These are phyloP conservation scores for Erynnis tages DNA, from an alignment of 2,888 invertebrate species.

Conservation along the genomic window DNA sequence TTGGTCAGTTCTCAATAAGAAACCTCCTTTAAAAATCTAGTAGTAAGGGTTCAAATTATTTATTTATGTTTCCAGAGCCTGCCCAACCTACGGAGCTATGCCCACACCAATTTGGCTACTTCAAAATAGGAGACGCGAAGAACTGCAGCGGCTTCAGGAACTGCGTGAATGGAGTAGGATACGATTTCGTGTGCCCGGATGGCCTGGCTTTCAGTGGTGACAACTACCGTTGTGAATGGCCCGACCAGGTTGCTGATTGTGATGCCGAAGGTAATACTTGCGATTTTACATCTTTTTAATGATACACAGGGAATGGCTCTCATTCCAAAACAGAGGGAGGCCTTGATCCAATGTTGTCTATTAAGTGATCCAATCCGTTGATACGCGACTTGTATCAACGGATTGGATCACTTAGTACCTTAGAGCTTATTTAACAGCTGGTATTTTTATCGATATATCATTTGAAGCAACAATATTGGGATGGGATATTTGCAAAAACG, in stretches of 20 bases:
- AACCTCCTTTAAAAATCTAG: no score
- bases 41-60: no score
- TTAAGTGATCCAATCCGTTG: no score
- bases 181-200: slow-evolving; percentile 89
- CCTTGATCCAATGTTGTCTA: no score
- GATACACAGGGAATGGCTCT: neutral
- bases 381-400: no score
- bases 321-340: no score
- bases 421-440: no score
- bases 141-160: slow-evolving; percentile 91
- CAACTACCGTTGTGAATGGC: slow-evolving; percentile 92
- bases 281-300: neutral
- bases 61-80: slow-evolving; percentile 81
- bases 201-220: slow-evolving; percentile 89
- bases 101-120: slow-evolving; percentile 92
- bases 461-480: no score
- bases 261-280: slow-evolving; percentile 86
- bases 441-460: no score
- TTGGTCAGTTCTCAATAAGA: no score
- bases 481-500: no score
- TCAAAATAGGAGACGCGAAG: slow-evolving; percentile 81
- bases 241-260: slow-evolving; percentile 90
- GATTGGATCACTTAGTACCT: no score
- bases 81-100: slow-evolving; percentile 88
- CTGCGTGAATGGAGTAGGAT: slow-evolving; percentile 90